These are phyloP conservation scores for Charina bottae DNA, from an alignment of 2,113 vertebrate species.

Conservation along the genomic window DNA sequence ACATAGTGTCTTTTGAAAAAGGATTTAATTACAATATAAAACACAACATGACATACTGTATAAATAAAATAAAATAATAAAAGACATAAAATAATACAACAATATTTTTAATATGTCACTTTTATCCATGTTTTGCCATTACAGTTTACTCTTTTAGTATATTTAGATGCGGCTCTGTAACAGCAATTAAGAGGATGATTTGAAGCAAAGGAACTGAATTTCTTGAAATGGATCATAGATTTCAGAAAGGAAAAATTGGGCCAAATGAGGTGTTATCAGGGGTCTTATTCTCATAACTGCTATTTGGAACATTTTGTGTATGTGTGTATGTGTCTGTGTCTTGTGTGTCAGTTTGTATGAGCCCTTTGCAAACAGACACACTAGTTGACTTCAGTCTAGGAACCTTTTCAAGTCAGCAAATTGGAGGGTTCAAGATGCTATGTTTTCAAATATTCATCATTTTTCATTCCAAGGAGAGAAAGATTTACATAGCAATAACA, in stretches of 20 bases:
- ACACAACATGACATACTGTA: no score
- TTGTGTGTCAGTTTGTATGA: neutral
- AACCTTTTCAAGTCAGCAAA: conserved; percentile 12
- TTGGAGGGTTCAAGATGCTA: conserved; percentile 27
- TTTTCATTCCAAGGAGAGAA: conserved; percentile 30
- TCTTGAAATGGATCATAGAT: no score
- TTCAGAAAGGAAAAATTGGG: no score
- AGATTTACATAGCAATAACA: conserved; percentile 17
- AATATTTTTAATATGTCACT: neutral
- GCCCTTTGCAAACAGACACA: conserved; percentile 33
- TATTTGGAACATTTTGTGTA: neutral
- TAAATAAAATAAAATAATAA: no score
- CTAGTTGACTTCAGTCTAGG: conserved; percentile 12
- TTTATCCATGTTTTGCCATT: neutral
- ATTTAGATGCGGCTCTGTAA: neutral
- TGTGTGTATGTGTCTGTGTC: neutral
- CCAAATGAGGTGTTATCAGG: no score
- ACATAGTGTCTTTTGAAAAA: no score
- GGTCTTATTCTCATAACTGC: no score
- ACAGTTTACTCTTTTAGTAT: neutral
- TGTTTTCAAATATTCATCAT: conserved; percentile 10
- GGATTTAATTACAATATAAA: no score
- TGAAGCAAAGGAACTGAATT: neutral
- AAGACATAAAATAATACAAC: no score
- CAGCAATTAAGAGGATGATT: neutral